phyloP scores from a whole-genome alignment of 2,888 invertebrate genomes.

The Aquatica leii region DNA sequence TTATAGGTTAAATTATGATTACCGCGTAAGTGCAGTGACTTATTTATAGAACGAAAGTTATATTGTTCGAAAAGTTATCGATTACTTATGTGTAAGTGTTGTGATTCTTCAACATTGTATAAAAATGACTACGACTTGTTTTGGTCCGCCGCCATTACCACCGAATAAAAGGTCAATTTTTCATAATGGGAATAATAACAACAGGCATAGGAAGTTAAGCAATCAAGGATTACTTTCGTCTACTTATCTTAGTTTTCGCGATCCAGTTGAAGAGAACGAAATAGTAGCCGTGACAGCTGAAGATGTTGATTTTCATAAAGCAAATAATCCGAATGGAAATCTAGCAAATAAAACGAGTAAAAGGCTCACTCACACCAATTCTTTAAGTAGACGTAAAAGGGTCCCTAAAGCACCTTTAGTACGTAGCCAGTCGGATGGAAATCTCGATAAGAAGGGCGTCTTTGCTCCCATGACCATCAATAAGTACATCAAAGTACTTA shows the following conservation, averaged over 20 bases:
- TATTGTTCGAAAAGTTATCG: too few species aligned
- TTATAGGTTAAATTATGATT: conserved; percentile 20
- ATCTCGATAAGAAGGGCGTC: conserved; percentile 61
- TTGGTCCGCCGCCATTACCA: conserved; percentile 67
- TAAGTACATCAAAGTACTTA: conserved; percentile 77
- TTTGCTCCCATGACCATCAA: conserved; percentile 63
- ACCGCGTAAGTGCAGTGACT: too few species aligned
- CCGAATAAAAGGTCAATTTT: conserved; percentile 62
- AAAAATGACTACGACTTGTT: conserved; percentile 66
- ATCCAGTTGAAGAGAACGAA: conserved; percentile 63
- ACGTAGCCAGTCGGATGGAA: conserved; percentile 77
- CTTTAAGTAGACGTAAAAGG: conserved; percentile 53
- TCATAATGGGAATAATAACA: conserved; percentile 38
- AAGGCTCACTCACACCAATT: conserved; percentile 61
- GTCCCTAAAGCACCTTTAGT: conserved; percentile 60
- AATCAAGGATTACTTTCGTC: conserved; percentile 61
- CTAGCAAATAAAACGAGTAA: conserved; percentile 45
- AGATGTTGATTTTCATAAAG: conserved; percentile 46
- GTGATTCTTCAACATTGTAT: too few species aligned
- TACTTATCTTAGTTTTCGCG: conserved; percentile 67
- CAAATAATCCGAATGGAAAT: conserved; percentile 32
- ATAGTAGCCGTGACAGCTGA: conserved; percentile 48
- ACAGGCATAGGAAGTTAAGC: conserved; percentile 46
- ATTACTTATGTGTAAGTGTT: too few species aligned
- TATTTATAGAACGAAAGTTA: too few species aligned